A percentile compares a stretch with the other conserved stretches of the same genome.
Conservation (phyloP, 2,888 invertebrate species). For the Mimachlamys varia region DNA sequence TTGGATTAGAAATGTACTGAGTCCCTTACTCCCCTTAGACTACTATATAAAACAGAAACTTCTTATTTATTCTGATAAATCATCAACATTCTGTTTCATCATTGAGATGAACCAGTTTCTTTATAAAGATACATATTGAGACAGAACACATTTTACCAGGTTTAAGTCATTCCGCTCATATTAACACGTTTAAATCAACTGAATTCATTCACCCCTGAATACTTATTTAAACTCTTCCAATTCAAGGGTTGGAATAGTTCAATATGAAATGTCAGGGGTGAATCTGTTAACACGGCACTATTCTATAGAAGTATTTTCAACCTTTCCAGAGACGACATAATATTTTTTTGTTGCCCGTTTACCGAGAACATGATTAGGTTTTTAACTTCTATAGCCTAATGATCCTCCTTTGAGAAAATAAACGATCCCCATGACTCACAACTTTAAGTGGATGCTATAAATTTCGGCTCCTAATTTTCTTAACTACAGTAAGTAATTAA, state of each 20-base stretch:
- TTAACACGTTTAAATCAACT: too few species aligned
- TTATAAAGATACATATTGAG: too few species aligned
- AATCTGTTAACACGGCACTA: background rate
- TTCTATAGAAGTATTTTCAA: constrained; percentile 9
- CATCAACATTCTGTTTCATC: background rate
- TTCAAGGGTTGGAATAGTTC: too few species aligned
- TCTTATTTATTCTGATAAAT: background rate
- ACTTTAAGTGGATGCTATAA: constrained; percentile 16
- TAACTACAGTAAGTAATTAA: constrained; percentile 12
- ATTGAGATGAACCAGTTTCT: too few species aligned
- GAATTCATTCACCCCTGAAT: too few species aligned
- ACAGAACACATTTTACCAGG: too few species aligned
- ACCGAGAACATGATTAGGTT: background rate
- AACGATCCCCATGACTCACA: background rate
- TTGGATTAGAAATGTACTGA: too few species aligned
- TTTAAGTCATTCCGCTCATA: too few species aligned
- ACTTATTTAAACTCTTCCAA: too few species aligned
- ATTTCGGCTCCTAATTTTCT: constrained; percentile 26
- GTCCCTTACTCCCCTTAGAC: too few species aligned
- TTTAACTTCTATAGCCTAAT: background rate
- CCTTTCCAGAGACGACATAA: background rate
- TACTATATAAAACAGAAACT: too few species aligned
- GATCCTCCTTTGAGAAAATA: constrained; percentile 17
- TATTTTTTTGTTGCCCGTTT: constrained; percentile 13
- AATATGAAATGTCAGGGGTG: too few species aligned